Evolutionary conservation across 2,797 vertebrate genomes (phyloP).

Genomic region (Gymnoscopelus braueri): DNA sequence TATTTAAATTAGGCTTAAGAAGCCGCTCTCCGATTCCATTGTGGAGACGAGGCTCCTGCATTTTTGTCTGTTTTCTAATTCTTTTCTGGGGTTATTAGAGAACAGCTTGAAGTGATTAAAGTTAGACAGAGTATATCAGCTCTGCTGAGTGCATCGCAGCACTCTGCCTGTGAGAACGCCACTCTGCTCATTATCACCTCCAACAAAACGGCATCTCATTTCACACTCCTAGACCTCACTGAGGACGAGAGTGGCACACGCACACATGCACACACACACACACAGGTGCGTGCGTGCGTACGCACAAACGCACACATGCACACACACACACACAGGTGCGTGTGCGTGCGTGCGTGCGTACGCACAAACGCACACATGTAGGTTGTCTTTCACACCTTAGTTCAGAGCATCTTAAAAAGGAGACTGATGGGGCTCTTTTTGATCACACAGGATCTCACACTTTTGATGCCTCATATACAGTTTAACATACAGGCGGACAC

Average conservation of each 20-base stretch:
- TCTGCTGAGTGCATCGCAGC: constrained; percentile 51
- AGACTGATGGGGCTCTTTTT: constrained; percentile 60
- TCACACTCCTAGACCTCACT: constrained; percentile 74
- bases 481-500: no score
- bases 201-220: constrained; percentile 73
- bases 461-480: no score
- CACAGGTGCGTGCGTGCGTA: constrained; percentile 45
- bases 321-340: constrained; percentile 36
- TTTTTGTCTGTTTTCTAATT: constrained; percentile 34
- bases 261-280: constrained; percentile 21
- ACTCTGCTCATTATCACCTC: constrained; percentile 84
- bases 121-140: constrained; percentile 65
- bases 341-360: constrained; percentile 47
- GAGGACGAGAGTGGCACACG: constrained; percentile 30
- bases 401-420: constrained; percentile 45
- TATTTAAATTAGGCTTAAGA: constrained; percentile 5
- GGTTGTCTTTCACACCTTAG: constrained; percentile 62
- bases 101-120: constrained; percentile 68
- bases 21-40: constrained; percentile 5
- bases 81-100: constrained; percentile 54
- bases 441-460: constrained; percentile 32
- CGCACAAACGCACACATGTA: constrained; percentile 58
- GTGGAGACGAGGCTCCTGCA: constrained; percentile 39
- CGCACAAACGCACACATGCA: constrained; percentile 48
- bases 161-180: constrained; percentile 74